Base-by-base conservation (phyloP, 2,797 vertebrate species). In the Neosilurus hyrtlii region DNA sequence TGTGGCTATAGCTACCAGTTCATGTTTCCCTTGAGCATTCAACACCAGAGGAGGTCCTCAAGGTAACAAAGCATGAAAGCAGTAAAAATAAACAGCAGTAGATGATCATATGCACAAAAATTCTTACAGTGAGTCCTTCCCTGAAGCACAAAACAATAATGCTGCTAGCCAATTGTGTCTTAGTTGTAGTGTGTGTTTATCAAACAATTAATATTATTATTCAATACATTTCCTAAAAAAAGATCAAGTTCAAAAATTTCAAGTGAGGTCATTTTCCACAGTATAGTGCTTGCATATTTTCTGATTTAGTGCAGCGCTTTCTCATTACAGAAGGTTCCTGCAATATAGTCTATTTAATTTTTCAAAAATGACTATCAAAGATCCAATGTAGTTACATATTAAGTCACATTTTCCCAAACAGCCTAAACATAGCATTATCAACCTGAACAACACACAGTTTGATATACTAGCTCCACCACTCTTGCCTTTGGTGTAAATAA, bases 61-160 rank as follows among this genome's bases (percentile, higher is more conserved):
- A 70, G 49, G 49, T 61, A 82, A 57, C 37, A 80, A 67, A 72
- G 72, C 63, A 77, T 52, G 11, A 79, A 75, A 79, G 22, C 68
- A 68, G 59, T 51, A 30, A 0, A 79, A 84, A 76, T 51, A 76
- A 76, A 61, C 56, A 76, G 20, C 54, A 81, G 43, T 65, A 70
- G 16, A 78, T 74, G 43, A 59, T 81, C 61, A 65, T 49, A 61
- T 59, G 11, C 4, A 43, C 62, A 16, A 54, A 9, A 70, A 67
- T 22, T 56, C 10, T 52, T 8, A 18, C 30, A 49, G 4, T 61
- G 37, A 61, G 22, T 68, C 15, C 22, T 74, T 73, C n/a, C n/a
- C n/a, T n/a, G n/a, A n/a, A n/a, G n/a, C 20, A 43, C 37, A n/a
- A 15, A n/a, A 2, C 12, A 76, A 43, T 30, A 76, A 4, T 37